phyloP scores from a whole-genome alignment of 2,113 vertebrate genomes.

The Lampris incognitus region DNA sequence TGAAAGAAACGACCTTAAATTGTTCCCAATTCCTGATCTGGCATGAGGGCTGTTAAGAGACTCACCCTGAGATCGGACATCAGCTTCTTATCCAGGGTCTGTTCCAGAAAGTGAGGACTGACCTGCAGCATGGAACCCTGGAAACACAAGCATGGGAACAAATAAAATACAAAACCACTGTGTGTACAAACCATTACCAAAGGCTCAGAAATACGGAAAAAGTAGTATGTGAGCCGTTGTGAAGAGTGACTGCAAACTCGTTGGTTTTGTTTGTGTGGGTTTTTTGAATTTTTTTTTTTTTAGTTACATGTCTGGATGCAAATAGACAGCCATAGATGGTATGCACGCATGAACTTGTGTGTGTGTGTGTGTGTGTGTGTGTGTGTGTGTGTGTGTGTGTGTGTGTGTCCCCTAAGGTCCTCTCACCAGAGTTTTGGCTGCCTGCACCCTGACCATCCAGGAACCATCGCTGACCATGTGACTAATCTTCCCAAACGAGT shows the following conservation, averaged over 20 bases:
- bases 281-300: neutral
- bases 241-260: no score
- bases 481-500: conserved; percentile 96
- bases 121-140: conserved; percentile 98
- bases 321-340: neutral
- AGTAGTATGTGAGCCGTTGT: no score
- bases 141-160: neutral
- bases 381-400: neutral
- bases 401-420: neutral
- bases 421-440: conserved; percentile 93
- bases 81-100: conserved; percentile 98
- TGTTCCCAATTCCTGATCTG: no score
- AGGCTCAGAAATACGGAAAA: no score
- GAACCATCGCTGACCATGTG: conserved; percentile 98
- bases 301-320: neutral
- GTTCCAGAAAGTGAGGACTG: conserved; percentile 96
- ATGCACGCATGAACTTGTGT: neutral
- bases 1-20: no score
- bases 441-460: conserved; percentile 97
- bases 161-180: no score
- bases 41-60: neutral
- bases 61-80: conserved; percentile 97
- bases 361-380: neutral
- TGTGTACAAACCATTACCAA: no score
- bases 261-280: no score